These are phyloP conservation scores for Octomys mimax DNA, from an alignment of 2,797 vertebrate species.

Conservation along the genomic window DNA sequence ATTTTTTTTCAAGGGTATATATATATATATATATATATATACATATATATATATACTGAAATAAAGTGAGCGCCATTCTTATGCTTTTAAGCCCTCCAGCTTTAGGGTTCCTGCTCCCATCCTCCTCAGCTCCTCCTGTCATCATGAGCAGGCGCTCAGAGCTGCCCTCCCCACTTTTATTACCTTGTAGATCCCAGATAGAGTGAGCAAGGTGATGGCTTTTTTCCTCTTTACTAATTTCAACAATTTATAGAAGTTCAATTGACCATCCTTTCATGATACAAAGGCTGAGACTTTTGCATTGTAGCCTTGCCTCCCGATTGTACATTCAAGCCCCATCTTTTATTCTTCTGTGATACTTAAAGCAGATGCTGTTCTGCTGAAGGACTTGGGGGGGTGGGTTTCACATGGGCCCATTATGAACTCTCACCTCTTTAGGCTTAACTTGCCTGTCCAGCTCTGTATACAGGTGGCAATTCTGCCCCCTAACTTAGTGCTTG, in stretches of 20 bases:
- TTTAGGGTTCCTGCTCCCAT: not conserved
- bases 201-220: not conserved
- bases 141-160: not conserved
- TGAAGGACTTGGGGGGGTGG: constrained; percentile 34
- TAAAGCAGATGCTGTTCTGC: constrained; percentile 42
- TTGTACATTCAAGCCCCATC: not conserved
- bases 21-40: not conserved
- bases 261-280: not conserved
- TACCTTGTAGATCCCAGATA: not conserved
- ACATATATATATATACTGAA: not conserved
- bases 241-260: constrained; percentile 53
- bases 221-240: constrained; percentile 33
- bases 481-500: not conserved
- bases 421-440: not conserved
- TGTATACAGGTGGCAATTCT: not conserved
- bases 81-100: not conserved
- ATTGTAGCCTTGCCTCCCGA: not conserved
- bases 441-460: constrained; percentile 33
- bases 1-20: not conserved
- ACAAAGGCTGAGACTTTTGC: not conserved
- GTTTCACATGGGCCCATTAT: constrained; percentile 27
- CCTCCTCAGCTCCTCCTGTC: not conserved
- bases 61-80: not conserved
- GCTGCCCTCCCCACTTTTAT: not conserved
- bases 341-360: constrained; percentile 29